Evolutionary conservation across 2,797 vertebrate species (phyloP), one percentile per base, ranked within the genome.

Genomic region (Myotis pilosus): DNA sequence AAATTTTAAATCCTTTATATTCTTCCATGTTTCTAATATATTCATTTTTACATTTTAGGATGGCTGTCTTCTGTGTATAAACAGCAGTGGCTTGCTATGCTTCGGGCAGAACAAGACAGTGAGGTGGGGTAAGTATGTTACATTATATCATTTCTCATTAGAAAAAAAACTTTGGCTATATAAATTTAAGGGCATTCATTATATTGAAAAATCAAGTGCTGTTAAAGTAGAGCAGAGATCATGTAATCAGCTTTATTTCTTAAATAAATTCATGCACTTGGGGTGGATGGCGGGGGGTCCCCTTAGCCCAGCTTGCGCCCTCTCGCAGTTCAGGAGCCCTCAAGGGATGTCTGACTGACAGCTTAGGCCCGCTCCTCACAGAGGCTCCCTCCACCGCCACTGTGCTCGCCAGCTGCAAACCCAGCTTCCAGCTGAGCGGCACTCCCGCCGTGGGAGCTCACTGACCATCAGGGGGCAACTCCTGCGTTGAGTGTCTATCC

Each of bases 11-110:
- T 95, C 22, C 8, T 89, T 57, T 88, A 19, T 87, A 30, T 75
- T 94, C 28, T 95, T 83, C 25, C 33, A 10, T 87, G 19, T 89
- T 62, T 87, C 2, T 85, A 75, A 53, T 74, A 33, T 71, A 16
- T 88, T 88, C 69, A 93, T 85, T 72, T 96, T 97, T 97, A 13
- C 30, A 85, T 98, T 97, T 97, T 96, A 99, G 99, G 99, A 72
- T 99, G 99, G 99, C 98, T 99, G 55, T 98, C 98, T 11, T 98
- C 98, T 1, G 98, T 99, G 88, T 99, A 99, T 98, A 99, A 99
- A 97, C 99, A 99, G 97, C 99, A 99, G 98, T 99, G 99, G 99
- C 99, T 99, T 95, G 98, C 99, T 41, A 99, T 99, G 99, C 99
- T 99, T 30, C 98, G 99, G 86, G 99, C 99, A 95, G 99, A 99